Evolutionary conservation across 92 coral and sea anemone genomes (phyloP), one percentile per base, ranked within the genome.

Genomic region (Anthopleura xanthogrammica): DNA sequence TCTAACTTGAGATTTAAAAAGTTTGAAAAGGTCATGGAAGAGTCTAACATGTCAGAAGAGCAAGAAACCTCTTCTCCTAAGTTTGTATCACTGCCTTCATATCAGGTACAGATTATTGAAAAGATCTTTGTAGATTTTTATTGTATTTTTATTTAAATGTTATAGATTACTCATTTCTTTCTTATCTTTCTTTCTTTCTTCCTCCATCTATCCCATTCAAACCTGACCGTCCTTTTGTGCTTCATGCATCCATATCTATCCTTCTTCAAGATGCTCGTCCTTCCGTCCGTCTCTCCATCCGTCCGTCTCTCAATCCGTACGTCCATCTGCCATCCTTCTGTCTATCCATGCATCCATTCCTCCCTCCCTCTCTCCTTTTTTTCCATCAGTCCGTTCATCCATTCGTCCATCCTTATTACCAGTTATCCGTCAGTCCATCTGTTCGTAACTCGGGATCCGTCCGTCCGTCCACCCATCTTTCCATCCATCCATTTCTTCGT

Each of bases 361-460:
- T 29, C 36, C 36, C 36, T 29, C 36, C 36, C 36, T 29, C 36
- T 29, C 36, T 29, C 36, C 36, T 0, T 29, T 29, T 1, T 29
- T 29, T 29, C 36, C 48, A 3, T 42, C 77, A 62, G n/a, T 23
- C 54, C 60, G 12, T 52, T 9, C 58, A 2, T 80, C 76, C 55
- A 42, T 65, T 0, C 76, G 40, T 64, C 20, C 76, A 60, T 80
- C 74, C 16, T n/a, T n/a, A n/a, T n/a, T 68, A 8, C 56, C 85
- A 62, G 43, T 13, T 41, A 43, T 81, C 77, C 77, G 43, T 81
- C 36, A 66, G 43, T 68, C 36, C 43, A n/a, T 77, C 40, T 60
- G 6, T n/a, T n/a, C n/a, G n/a, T n/a, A n/a, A n/a, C n/a, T n/a
- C n/a, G n/a, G n/a, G n/a, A n/a, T 52, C 19, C 70, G 36, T 55